Percentiles rank a stretch among this genome's conserved stretches.
phyloP scores from a whole-genome alignment of 2,797 vertebrate genomes.

The Uromys caudimaculatus region DNA sequence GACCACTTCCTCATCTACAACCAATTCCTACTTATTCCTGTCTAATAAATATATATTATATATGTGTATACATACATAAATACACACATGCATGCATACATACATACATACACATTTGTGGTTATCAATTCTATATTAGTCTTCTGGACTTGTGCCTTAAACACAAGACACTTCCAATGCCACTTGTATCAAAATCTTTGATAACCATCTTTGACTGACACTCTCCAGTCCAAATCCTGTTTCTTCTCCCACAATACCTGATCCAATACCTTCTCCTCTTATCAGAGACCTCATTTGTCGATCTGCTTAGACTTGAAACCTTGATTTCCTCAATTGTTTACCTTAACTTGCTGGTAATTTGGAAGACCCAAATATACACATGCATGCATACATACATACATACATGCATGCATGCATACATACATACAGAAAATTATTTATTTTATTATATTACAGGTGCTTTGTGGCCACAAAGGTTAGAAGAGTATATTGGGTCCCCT shows the following conservation, averaged over 20 bases:
- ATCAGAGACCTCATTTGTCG: not conserved
- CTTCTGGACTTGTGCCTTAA: not conserved
- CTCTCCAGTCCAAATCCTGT: not conserved
- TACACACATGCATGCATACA: too few relatives aligned
- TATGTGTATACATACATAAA: too few relatives aligned
- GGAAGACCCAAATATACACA: not conserved
- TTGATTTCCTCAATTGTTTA: not conserved
- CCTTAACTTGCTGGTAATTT: not conserved
- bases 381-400: not conserved
- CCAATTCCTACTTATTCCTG: not conserved
- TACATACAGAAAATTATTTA: not conserved
- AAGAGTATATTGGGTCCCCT: not conserved
- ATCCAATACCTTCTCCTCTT: not conserved
- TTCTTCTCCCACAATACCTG: not conserved
- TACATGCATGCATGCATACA: not conserved
- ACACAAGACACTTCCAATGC: not conserved
- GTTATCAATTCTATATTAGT: not conserved
- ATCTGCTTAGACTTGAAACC: not conserved
- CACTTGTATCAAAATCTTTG: not conserved
- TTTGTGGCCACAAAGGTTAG: not conserved
- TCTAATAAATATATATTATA: not conserved
- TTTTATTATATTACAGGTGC: not conserved
- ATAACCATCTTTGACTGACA: not conserved
- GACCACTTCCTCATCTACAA: not conserved
- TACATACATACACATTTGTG: not conserved